Percentiles rank a stretch among this genome's conserved stretches.
Conservation (phyloP, 2,888 invertebrate species). For the Amphipyra tragopoginis region DNA sequence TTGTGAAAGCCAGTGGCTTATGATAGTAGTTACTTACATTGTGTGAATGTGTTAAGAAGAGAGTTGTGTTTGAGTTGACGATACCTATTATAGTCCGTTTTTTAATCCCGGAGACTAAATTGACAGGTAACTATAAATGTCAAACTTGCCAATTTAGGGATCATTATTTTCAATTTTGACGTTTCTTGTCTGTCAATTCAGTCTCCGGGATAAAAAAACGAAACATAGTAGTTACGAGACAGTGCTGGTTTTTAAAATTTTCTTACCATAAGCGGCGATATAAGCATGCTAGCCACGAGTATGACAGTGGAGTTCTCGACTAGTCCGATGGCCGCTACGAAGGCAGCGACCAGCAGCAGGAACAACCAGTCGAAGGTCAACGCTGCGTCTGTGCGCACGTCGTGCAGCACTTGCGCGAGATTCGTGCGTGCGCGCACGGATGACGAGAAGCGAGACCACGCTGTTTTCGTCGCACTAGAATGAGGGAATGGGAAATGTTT, state of each 20-base stretch:
- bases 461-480: conserved; percentile 64
- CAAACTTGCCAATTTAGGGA: too few species aligned
- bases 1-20: too few species aligned
- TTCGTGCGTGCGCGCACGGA: conserved; percentile 92
- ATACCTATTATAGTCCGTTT: too few species aligned
- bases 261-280: conserved; percentile 94
- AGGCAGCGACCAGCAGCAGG: conserved; percentile 93
- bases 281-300: conserved; percentile 94
- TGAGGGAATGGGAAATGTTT: not conserved
- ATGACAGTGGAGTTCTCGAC: conserved; percentile 93
- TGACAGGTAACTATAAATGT: too few species aligned
- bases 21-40: too few species aligned
- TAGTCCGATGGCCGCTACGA: conserved; percentile 93
- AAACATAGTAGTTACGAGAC: too few species aligned
- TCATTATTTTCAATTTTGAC: too few species aligned
- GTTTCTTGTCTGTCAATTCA: too few species aligned
- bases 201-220: too few species aligned
- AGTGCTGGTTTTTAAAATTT: not conserved
- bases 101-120: too few species aligned
- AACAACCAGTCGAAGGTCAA: conserved; percentile 94
- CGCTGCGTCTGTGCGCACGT: conserved; percentile 91
- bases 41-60: too few species aligned
- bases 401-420: conserved; percentile 93
- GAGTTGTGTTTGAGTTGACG: too few species aligned
- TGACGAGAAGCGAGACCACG: conserved; percentile 91